These are phyloP conservation scores for Hapalemur alaotrensis DNA, from an alignment of 2,797 vertebrate species.

Conservation along the genomic window DNA sequence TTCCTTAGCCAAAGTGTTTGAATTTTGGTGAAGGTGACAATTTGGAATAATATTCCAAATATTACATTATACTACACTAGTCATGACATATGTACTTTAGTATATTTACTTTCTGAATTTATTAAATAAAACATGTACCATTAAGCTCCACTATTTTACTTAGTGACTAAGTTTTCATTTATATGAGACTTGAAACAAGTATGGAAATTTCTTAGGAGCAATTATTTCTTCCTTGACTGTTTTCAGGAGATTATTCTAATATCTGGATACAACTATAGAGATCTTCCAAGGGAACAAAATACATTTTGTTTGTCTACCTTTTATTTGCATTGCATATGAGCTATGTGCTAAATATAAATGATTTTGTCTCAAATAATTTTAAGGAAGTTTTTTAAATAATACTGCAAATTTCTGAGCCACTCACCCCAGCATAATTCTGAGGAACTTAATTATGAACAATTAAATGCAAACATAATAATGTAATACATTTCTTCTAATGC, in stretches of 20 bases:
- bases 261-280: background rate
- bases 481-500: background rate
- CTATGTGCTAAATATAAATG: background rate
- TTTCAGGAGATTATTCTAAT: background rate
- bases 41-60: background rate
- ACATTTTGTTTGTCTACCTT: background rate
- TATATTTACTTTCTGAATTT: constrained; percentile 10
- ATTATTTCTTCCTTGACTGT: background rate
- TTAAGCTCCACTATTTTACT: background rate
- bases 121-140: background rate
- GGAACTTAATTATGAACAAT: background rate
- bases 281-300: background rate
- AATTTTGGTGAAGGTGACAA: background rate
- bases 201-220: background rate
- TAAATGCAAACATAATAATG: background rate
- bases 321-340: background rate
- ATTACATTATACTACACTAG: background rate
- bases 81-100: background rate
- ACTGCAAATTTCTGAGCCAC: background rate
- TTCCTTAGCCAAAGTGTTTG: background rate
- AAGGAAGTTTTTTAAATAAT: background rate
- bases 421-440: background rate
- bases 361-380: background rate
- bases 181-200: background rate
- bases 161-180: background rate